These are phyloP conservation scores for Standfussiana lucernea DNA, from an alignment of 2,888 invertebrate species.

Conservation along the genomic window DNA sequence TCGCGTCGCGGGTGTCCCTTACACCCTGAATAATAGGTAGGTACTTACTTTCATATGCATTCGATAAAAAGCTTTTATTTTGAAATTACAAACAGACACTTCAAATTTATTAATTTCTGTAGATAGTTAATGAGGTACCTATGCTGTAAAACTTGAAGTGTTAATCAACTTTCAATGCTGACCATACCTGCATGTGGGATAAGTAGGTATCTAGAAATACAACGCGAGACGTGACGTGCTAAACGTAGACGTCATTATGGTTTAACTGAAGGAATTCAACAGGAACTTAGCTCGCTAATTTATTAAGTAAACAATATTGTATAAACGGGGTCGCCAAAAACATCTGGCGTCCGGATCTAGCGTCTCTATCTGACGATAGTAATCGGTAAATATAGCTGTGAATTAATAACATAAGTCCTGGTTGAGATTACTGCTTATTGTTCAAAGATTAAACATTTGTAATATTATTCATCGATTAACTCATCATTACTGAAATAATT, in stretches of 20 bases:
- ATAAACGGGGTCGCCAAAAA: slow-evolving; percentile 56
- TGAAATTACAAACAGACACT: no score
- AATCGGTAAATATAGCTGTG: slow-evolving; percentile 1
- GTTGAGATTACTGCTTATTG: slow-evolving; percentile 25
- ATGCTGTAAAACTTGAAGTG: neutral
- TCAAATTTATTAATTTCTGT: no score
- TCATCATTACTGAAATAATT: slow-evolving; percentile 18
- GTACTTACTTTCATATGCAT: no score
- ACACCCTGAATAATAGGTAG: no score
- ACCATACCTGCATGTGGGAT: neutral
- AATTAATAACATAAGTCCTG: slow-evolving; percentile 30
- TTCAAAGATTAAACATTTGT: slow-evolving; percentile 16
- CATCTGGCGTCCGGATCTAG: slow-evolving; percentile 59
- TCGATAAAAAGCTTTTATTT: no score
- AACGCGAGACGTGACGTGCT: slow-evolving; percentile 24
- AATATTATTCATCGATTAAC: slow-evolving; percentile 37
- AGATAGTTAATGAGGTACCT: no score
- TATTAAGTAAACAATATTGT: slow-evolving; percentile 57
- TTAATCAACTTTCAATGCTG: neutral
- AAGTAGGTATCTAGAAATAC: neutral
- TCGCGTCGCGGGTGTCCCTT: no score
- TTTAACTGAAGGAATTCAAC: slow-evolving; percentile 28
- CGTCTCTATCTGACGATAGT: slow-evolving; percentile 23
- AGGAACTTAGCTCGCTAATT: slow-evolving; percentile 49
- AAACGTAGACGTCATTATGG: slow-evolving; percentile 13